Evolutionary conservation across 2,888 invertebrate species (phyloP).

Genomic region (Cheilosia pagana): DNA sequence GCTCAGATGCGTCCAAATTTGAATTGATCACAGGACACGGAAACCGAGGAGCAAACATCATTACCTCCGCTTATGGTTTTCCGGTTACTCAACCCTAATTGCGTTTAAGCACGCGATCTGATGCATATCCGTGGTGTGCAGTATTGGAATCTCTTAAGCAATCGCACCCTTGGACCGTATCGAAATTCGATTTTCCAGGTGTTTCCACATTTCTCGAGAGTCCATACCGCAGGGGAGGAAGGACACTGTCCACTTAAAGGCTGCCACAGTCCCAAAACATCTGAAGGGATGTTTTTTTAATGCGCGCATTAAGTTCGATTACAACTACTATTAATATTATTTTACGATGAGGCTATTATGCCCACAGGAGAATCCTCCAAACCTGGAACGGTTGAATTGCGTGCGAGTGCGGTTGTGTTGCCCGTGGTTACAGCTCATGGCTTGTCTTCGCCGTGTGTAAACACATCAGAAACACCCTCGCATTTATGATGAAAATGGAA

Average conservation of each 20-base stretch:
- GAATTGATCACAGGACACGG: slow-evolving; percentile 35
- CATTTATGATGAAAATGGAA: slow-evolving; percentile 52
- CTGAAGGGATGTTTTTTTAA: slow-evolving; percentile 56
- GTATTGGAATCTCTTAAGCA: slow-evolving; percentile 60
- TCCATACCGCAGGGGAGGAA: slow-evolving; percentile 24
- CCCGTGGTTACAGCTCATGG: slow-evolving; percentile 69
- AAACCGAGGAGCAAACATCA: slow-evolving; percentile 5
- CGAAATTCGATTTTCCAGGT: slow-evolving; percentile 75
- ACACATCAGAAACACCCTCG: slow-evolving; percentile 63
- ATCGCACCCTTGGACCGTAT: slow-evolving; percentile 59
- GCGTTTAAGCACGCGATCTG: slow-evolving; percentile 61
- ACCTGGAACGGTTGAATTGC: slow-evolving; percentile 55
- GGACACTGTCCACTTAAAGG: slow-evolving; percentile 67
- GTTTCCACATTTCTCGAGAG: slow-evolving; percentile 42
- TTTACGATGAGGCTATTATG: slow-evolving; percentile 32
- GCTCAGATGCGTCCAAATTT: slow-evolving; percentile 51
- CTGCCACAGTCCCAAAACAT: slow-evolving; percentile 34
- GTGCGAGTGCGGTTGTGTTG: slow-evolving; percentile 71
- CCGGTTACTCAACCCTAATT: slow-evolving; percentile 66
- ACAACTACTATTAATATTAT: slow-evolving; percentile 67
- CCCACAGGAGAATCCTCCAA: slow-evolving; percentile 39
- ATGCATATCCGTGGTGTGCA: slow-evolving; percentile 26
- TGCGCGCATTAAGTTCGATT: slow-evolving; percentile 68
- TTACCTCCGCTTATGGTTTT: slow-evolving; percentile 55
- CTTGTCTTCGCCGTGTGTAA: slow-evolving; percentile 49